Evolutionary conservation across 2,797 vertebrate genomes (phyloP).

Genomic region (Tapera naevia): DNA sequence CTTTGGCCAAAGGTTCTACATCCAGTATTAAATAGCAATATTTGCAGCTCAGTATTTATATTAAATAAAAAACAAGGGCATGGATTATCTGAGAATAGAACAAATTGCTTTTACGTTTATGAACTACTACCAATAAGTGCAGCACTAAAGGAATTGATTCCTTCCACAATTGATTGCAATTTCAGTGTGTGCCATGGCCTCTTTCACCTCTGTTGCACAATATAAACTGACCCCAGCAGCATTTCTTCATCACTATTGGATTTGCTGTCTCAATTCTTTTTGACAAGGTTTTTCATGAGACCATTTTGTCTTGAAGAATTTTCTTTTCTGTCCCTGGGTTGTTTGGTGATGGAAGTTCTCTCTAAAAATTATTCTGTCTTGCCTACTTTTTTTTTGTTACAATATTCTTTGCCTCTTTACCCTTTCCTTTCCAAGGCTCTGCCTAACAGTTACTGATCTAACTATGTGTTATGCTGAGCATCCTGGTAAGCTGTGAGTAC

Average conservation of each 20-base stretch:
- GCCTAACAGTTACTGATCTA: not conserved
- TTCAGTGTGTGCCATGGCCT: slow-evolving; percentile 19
- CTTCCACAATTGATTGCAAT: slow-evolving; percentile 42
- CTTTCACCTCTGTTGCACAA: slow-evolving; percentile 45
- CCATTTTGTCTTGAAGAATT: not conserved
- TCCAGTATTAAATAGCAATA: slow-evolving; percentile 61
- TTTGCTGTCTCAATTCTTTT: slow-evolving; percentile 57
- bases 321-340: slow-evolving; percentile 62
- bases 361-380: not conserved
- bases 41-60: slow-evolving; percentile 40
- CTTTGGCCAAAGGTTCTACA: not conserved
- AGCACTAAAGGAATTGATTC: slow-evolving; percentile 52
- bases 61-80: slow-evolving; percentile 51
- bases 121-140: slow-evolving; percentile 77
- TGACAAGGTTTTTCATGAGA: not conserved
- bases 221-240: slow-evolving; percentile 72
- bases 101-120: slow-evolving; percentile 76
- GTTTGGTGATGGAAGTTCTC: slow-evolving; percentile 21
- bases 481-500: not conserved
- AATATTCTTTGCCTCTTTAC: not conserved
- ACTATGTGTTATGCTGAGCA: not conserved
- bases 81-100: slow-evolving; percentile 67
- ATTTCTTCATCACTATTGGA: slow-evolving; percentile 38
- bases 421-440: not conserved
- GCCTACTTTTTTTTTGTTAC: not conserved